Conservation (phyloP, 1,140 invertebrate species). For the Aphidius ervi region DNA sequence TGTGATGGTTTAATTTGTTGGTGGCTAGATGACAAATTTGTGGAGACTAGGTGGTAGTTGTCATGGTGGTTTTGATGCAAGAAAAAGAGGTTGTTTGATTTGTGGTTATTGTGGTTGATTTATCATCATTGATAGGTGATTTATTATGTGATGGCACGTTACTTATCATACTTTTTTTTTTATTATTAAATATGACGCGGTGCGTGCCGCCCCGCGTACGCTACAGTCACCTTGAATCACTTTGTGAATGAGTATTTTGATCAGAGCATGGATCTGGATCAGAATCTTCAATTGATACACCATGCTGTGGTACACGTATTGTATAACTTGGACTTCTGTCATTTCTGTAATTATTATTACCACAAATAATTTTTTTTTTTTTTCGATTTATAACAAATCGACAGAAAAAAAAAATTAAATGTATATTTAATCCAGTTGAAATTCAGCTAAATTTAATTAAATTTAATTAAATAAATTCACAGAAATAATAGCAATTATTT, state of each 20-base stretch:
- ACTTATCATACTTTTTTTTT: constrained; percentile 17
- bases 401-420: too few species aligned
- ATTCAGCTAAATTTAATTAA: too few species aligned
- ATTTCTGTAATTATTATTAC: constrained; percentile 32
- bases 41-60: too few species aligned
- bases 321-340: constrained; percentile 43
- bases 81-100: background rate
- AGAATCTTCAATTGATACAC: constrained; percentile 47
- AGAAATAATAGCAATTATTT: too few species aligned
- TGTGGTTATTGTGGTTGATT: background rate
- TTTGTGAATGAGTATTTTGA: constrained; percentile 42
- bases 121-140: constrained; percentile 21
- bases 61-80: too few species aligned
- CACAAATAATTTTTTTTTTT: constrained; percentile 1
- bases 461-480: too few species aligned
- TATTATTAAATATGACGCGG: constrained; percentile 33
- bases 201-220: constrained; percentile 31
- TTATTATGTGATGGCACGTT: constrained; percentile 21
- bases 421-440: background rate
- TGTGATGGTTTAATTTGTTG: too few species aligned
- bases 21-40: too few species aligned
- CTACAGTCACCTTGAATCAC: constrained; percentile 50
- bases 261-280: constrained; percentile 43
- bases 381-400: background rate
- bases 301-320: constrained; percentile 38